These are phyloP conservation scores for Miltochrista miniata DNA, from an alignment of 2,888 invertebrate genomes.

Conservation along the genomic window DNA sequence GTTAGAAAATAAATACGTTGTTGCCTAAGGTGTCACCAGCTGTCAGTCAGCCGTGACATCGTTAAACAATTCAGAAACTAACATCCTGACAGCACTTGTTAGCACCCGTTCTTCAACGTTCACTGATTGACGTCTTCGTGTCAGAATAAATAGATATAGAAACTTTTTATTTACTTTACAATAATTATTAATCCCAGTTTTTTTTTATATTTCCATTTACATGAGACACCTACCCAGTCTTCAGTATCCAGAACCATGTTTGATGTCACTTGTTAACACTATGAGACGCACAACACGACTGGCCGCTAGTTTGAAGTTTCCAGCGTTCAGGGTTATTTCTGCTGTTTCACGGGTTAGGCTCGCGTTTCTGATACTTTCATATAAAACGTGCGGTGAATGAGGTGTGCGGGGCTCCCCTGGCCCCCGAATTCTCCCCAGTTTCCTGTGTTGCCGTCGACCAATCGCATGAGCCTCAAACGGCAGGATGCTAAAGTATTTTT, in stretches of 20 bases:
- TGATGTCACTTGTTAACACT: conserved; percentile 81
- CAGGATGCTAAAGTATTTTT: conserved; percentile 81
- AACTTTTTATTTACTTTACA: not conserved
- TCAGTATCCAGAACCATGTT: conserved; percentile 81
- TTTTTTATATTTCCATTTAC: conserved; percentile 22
- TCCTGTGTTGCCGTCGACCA: conserved; percentile 73
- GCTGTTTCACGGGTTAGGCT: conserved; percentile 67
- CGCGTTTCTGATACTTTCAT: conserved; percentile 74
- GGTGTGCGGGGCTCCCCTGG: conserved; percentile 50
- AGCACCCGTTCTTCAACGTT: conserved; percentile 45
- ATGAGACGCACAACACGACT: conserved; percentile 84
- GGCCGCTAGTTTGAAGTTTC: conserved; percentile 68
- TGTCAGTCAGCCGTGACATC: conserved; percentile 43
- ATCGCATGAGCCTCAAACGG: conserved; percentile 78
- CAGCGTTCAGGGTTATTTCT: conserved; percentile 83
- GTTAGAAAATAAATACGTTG: conserved; percentile 26
- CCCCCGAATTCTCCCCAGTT: conserved; percentile 65
- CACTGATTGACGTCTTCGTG: conserved; percentile 37
- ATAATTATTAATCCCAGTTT: conserved; percentile 7
- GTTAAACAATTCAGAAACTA: conserved; percentile 40
- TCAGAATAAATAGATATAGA: conserved; percentile 20
- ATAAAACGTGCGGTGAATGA: conserved; percentile 53
- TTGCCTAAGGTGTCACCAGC: conserved; percentile 36
- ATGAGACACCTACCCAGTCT: conserved; percentile 77
- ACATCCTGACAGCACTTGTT: conserved; percentile 54